Percentiles rank a stretch among this genome's conserved stretches.
Conservation (phyloP, 2,113 vertebrate genomes). For the Cranoglanis bouderius region DNA sequence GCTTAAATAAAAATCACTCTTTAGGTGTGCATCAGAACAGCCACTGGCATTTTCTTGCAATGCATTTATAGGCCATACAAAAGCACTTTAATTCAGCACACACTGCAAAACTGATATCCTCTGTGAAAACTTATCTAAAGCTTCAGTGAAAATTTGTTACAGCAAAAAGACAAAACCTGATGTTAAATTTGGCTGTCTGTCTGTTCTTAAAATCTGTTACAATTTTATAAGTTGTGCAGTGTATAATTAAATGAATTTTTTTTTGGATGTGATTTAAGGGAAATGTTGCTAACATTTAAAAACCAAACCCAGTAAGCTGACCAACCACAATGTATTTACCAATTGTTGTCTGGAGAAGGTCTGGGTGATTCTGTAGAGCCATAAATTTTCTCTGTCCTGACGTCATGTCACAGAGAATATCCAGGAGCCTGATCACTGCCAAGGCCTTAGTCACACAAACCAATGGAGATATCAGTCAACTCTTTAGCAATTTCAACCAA, state of each 20-base stretch:
- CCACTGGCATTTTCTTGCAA: background rate
- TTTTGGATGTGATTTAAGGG: background rate
- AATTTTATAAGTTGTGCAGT: background rate
- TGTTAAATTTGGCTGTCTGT: background rate
- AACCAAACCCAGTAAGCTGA: constrained; percentile 7
- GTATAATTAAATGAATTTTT: background rate
- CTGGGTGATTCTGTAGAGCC: constrained; percentile 81
- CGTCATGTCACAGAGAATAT: constrained; percentile 92
- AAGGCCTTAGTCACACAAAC: constrained; percentile 78
- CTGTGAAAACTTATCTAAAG: background rate
- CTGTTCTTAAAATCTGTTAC: background rate
- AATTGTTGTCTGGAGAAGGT: constrained; percentile 79
- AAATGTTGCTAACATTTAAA: background rate
- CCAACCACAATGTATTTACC: constrained; percentile 73
- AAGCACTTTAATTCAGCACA: too few relatives aligned
- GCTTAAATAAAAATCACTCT: too few relatives aligned
- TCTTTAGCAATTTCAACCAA: background rate
- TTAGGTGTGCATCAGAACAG: background rate
- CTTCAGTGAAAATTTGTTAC: background rate
- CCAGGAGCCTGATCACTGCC: constrained; percentile 82
- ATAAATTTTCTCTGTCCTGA: constrained; percentile 76
- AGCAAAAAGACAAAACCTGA: background rate
- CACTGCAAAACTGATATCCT: background rate
- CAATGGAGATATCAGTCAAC: constrained; percentile 13
- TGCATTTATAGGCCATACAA: background rate